phyloP scores from a whole-genome alignment of 2,797 vertebrate species.

The Lacerta agilis region DNA sequence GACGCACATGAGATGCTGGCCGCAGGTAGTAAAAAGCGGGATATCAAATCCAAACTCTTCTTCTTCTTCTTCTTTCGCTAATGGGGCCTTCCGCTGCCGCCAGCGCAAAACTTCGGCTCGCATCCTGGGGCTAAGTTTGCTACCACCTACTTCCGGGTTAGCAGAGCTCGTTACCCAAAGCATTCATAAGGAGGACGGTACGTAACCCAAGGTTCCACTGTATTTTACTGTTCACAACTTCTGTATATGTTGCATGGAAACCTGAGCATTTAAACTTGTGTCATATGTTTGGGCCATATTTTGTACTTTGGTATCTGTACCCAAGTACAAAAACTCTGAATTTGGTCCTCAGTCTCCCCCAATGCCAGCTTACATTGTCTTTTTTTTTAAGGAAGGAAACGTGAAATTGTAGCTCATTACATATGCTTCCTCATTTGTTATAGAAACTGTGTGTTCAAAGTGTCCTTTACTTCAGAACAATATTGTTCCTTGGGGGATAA shows the following conservation, averaged over 20 bases:
- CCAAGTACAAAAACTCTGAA: background rate
- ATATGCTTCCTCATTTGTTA: background rate
- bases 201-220: too few species aligned
- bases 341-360: too few species aligned
- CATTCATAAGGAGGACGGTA: too few species aligned
- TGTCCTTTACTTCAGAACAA: background rate
- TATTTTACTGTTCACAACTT: background rate
- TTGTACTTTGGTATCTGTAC: background rate
- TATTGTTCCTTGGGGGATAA: background rate
- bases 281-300: background rate
- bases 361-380: background rate
- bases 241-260: background rate
- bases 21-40: too few species aligned
- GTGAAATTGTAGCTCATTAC: background rate
- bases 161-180: too few species aligned
- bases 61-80: too few species aligned
- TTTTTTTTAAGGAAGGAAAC: background rate
- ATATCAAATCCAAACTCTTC: too few species aligned
- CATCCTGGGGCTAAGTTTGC: too few species aligned
- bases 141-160: too few species aligned
- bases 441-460: background rate
- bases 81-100: too few species aligned
- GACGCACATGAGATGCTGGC: too few species aligned
- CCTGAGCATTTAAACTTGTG: background rate
- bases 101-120: too few species aligned